Base-by-base conservation (phyloP, 2,797 vertebrate species). In the Pelobates cultripes region DNA sequence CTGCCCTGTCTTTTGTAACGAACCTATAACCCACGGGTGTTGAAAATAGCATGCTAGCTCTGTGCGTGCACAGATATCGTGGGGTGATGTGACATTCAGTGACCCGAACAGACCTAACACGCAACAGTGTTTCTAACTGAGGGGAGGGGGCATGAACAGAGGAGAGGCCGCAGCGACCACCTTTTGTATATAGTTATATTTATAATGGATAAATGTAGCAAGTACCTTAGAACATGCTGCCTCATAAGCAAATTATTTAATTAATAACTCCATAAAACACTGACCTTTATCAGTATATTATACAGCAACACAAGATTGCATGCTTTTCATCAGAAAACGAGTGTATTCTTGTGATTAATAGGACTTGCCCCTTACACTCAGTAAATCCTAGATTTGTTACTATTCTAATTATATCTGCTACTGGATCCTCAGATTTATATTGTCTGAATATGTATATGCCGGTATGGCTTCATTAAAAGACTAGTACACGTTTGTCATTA, bases 31-130 rank as follows among this genome's bases (percentile, higher is more conserved):
- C 28, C 28, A 45, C 13, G 41, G 80, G 57, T 53, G 64, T n/a
- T 66, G 74, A 72, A 77, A 82, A 72, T 77, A 45, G 69, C 68
- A 55, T 77, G 80, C 80, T 77, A 15, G 69, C 66, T 45, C 17
- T 72, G 57, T 82, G 74, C 74, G 70, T 77, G 60, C 74, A 71
- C 53, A 77, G 80, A 72, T 74, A 82, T 75, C 44, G 44, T 82
- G 74, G 74, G 80, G 80, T 77, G 74, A 77, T 72, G 74, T 82
- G 47, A 82, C 80, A 82, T 82, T 69, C 74, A 82, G 57, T 82
- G 80, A 82, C 74, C 80, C 74, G 66, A 43, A 73, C 75, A 82
- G 69, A 55, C 80, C 74, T 68, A 82, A 82, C 80, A 82, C 80
- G 75, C 80, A 68, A 82, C 75, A 60, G 61, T 67, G 75, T 77